Conservation (phyloP, 2,888 invertebrate genomes). For the Gymnoscelis rufifasciata region DNA sequence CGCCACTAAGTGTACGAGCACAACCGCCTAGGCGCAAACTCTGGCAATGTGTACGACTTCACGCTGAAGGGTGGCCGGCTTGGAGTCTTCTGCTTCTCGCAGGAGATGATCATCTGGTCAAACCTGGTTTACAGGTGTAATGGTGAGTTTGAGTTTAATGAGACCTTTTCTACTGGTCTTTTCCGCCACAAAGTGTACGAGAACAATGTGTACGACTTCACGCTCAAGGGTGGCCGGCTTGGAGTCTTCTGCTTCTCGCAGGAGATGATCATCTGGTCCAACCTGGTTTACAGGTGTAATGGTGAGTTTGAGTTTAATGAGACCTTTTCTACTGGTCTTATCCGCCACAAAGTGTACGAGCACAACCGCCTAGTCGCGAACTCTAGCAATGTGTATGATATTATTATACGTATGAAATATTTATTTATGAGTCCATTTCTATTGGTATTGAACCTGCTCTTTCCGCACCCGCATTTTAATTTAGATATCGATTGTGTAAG, state of each 20-base stretch:
- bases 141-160: constrained; percentile 68
- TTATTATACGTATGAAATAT: constrained; percentile 81
- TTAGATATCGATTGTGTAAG: too few relatives aligned
- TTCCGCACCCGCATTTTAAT: too few relatives aligned
- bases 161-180: too few relatives aligned
- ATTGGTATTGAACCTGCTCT: too few relatives aligned
- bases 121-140: constrained; percentile 95
- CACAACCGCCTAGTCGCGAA: constrained; percentile 92
- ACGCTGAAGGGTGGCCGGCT: constrained; percentile 95
- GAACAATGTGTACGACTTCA: constrained; percentile 93
- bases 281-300: constrained; percentile 94
- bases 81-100: constrained; percentile 98
- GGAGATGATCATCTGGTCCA: constrained; percentile 98
- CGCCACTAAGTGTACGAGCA: constrained; percentile 82
- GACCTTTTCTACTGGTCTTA: too few relatives aligned
- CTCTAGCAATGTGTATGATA: constrained; percentile 97
- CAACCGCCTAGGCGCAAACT: constrained; percentile 91
- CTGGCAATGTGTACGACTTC: constrained; percentile 93
- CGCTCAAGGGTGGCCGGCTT: constrained; percentile 94
- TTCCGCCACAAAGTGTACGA: constrained; percentile 77
- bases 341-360: constrained; percentile 77
- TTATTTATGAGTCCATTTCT: too few relatives aligned
- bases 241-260: constrained; percentile 99
- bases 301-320: constrained; percentile 67
- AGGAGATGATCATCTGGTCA: constrained; percentile 98